phyloP scores from a whole-genome alignment of 92 coral and sea anemone genomes.

The Heteractis magnifica region DNA sequence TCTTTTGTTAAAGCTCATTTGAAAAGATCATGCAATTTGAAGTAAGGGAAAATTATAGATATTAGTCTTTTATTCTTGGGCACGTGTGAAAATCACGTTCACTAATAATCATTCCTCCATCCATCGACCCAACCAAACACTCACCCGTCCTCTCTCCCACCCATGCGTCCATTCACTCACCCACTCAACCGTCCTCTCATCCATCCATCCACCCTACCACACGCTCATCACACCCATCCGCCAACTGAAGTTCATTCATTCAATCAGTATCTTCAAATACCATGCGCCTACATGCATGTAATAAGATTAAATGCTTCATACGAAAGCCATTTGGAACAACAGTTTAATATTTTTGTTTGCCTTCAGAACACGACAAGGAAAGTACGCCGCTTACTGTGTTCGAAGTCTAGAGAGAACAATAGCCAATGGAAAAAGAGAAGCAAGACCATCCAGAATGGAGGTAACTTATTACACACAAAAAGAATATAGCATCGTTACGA shows the following conservation, averaged over 20 bases:
- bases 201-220: neutral
- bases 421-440: constrained; percentile 85
- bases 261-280: too few relatives aligned
- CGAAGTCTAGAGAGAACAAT: constrained; percentile 83
- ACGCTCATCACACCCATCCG: neutral
- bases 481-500: neutral
- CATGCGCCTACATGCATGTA: too few relatives aligned
- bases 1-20: constrained; percentile 79
- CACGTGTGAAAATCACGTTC: too few relatives aligned
- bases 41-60: constrained; percentile 35
- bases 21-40: constrained; percentile 56
- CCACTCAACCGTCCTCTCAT: neutral
- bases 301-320: neutral
- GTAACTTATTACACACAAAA: constrained; percentile 15
- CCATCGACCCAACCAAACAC: too few relatives aligned
- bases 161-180: neutral
- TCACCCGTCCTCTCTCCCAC: neutral
- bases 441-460: constrained; percentile 96
- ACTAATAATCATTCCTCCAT: too few relatives aligned
- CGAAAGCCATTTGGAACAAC: neutral
- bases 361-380: constrained; percentile 67
- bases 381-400: constrained; percentile 80
- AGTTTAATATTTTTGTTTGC: neutral
- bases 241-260: too few relatives aligned
- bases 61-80: neutral